Evolutionary conservation across 2,797 vertebrate genomes (phyloP), one percentile per base, ranked within the genome.

Genomic region (Mormyrops attenuatus): DNA sequence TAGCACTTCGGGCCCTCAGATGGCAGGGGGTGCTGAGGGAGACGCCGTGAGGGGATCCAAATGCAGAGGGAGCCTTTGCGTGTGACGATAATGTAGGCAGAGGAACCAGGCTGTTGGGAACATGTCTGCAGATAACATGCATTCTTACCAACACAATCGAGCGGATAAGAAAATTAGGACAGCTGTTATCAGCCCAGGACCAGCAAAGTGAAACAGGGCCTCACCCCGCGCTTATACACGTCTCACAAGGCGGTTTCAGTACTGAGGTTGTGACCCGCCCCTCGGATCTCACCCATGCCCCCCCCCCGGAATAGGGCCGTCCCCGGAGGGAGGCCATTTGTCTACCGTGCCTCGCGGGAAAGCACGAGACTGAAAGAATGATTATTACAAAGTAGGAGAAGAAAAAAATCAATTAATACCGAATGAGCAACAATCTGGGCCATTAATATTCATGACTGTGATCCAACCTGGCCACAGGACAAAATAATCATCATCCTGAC

Each of bases 1-100:
- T 96, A 96, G 91, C 91, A 91, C 92, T 92, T 92, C 92, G 93
- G 94, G 93, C 92, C 89, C 89, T 91, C 53, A 87, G 91, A 92
- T 88, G 90, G 88, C 88, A 47, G 53, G 47, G 52, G 89, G 85
- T 80, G 34, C 88, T 89, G 52, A 57, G 85, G 88, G 57, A 88
- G 30, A 88, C 34, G 73, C 52, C 6, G 93, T 53, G 49, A 88
- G 90, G 91, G 92, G 90, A 90, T 26, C 17, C 20, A 49, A 50
- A 22, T 3, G 9, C 22, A 11, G 4, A 85, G 82, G 0, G 4
- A 77, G 34, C 20, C 38, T 77, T 77, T 77, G n/a, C 3, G 20
- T 50, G n/a, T 26, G 47, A 85, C 15, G 47, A 52, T n/a, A 52
- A 44, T 9, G 82, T n/a, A 85, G 49, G 8, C 47, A 47, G 47